Evolutionary conservation across 2,113 vertebrate genomes (phyloP).

Genomic region (Monopterus albus): DNA sequence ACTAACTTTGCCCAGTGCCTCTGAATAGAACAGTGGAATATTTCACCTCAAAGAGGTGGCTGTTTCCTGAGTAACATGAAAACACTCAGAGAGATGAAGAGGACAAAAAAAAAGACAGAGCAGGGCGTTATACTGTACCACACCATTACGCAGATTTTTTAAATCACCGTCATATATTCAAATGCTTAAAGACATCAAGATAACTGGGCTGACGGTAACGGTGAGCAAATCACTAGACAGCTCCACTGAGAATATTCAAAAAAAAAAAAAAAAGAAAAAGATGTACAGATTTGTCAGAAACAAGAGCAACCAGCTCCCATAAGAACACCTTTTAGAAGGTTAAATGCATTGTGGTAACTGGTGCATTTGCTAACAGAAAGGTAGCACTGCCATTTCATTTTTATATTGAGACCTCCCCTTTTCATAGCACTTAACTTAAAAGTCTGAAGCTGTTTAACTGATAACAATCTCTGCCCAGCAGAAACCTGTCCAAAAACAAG

Average conservation of each 20-base stretch:
- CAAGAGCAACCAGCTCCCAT: not conserved
- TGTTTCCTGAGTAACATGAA: constrained; percentile 56
- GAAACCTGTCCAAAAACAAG: constrained; percentile 68
- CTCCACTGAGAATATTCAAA: too few species aligned
- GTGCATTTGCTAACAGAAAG: not conserved
- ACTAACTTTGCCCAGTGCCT: constrained; percentile 22
- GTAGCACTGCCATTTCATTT: not conserved
- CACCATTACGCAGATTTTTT: constrained; percentile 3
- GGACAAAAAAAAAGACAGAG: constrained; percentile 15
- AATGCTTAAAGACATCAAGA: not conserved
- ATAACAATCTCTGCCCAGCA: too few species aligned
- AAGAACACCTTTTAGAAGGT: not conserved
- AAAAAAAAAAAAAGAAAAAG: constrained; percentile 1
- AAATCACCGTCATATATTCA: constrained; percentile 20
- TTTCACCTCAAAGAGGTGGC: constrained; percentile 49
- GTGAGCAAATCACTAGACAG: constrained; percentile 1
- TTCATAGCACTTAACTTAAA: not conserved
- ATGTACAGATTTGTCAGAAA: not conserved
- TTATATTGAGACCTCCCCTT: not conserved
- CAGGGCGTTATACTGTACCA: not conserved
- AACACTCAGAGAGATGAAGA: constrained; percentile 24
- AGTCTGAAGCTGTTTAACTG: too few species aligned
- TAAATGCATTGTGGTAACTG: not conserved
- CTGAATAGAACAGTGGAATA: constrained; percentile 54
- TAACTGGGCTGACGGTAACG: not conserved